Percentiles rank a stretch among this genome's conserved stretches.
Conservation (phyloP, 2,888 invertebrate genomes). For the Erynnis tages region DNA sequence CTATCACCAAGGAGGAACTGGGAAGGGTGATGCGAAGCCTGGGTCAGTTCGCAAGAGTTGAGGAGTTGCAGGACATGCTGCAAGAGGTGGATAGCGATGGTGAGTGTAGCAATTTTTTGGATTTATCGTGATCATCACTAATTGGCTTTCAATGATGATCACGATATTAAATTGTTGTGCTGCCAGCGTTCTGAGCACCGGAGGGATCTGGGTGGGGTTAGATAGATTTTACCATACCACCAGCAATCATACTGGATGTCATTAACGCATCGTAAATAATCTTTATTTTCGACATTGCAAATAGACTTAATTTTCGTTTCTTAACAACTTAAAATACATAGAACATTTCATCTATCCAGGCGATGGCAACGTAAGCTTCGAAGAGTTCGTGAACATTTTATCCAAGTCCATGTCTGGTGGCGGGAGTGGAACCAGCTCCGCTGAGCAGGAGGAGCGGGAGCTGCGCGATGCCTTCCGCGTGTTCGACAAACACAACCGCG, state of each 20-base stretch:
- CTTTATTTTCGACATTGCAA: too few relatives aligned
- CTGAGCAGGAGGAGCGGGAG: constrained; percentile 91
- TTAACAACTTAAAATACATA: too few relatives aligned
- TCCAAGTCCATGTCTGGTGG: constrained; percentile 87
- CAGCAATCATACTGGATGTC: too few relatives aligned
- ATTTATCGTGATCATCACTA: too few relatives aligned
- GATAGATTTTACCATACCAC: too few relatives aligned
- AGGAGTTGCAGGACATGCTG: constrained; percentile 92
- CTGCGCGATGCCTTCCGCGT: constrained; percentile 93
- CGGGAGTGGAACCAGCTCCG: constrained; percentile 82
- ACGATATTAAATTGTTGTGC: too few relatives aligned
- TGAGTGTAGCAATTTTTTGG: constrained; percentile 48
- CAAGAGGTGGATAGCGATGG: constrained; percentile 91
- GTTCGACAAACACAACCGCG: constrained; percentile 95
- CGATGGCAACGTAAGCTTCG: constrained; percentile 93
- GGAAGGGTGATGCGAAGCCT: constrained; percentile 92
- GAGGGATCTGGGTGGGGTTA: too few relatives aligned
- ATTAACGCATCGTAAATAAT: too few relatives aligned
- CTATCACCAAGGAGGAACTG: constrained; percentile 92
- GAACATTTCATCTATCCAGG: too few relatives aligned
- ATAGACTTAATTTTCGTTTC: too few relatives aligned
- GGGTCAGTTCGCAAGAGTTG: constrained; percentile 93
- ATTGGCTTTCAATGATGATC: too few relatives aligned
- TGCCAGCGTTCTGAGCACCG: too few relatives aligned
- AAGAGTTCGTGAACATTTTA: constrained; percentile 93